A percentile compares a stretch with the other conserved stretches of the same genome.
These are phyloP conservation scores for Malurus leucopterus DNA, from an alignment of 2,797 vertebrate genomes.

Conservation along the genomic window DNA sequence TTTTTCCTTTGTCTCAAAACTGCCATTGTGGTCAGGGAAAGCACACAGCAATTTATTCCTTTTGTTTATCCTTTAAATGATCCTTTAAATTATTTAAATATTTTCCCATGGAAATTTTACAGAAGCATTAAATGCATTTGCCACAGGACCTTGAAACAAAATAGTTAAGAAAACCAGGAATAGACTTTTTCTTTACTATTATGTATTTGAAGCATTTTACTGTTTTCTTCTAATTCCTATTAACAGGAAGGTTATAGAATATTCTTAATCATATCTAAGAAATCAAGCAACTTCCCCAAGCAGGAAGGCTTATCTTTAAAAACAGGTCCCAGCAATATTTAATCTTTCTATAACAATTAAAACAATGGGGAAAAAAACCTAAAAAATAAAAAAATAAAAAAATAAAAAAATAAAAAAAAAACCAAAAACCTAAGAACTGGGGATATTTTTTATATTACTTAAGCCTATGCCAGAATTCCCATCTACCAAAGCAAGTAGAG, in stretches of 20 bases:
- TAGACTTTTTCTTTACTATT: background rate
- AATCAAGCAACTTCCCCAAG: background rate
- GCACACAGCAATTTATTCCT: background rate
- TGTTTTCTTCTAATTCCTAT: background rate
- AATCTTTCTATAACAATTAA: background rate
- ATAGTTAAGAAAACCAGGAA: background rate
- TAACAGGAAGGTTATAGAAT: background rate
- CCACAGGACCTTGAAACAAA: background rate
- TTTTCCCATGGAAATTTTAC: background rate
- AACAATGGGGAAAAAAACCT: too few species aligned
- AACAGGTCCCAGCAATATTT: background rate
- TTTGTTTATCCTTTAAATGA: background rate
- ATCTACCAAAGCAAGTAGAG: background rate
- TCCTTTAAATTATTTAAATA: background rate
- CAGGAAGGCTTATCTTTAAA: background rate
- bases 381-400: too few species aligned
- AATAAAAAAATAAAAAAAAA: too few species aligned
- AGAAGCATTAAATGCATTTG: background rate
- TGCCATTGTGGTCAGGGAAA: background rate
- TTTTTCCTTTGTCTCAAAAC: background rate
- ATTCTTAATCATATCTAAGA: background rate
- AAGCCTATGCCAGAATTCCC: background rate
- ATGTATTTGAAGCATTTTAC: background rate
- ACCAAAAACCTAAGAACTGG: background rate
- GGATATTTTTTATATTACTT: background rate